Conservation (phyloP, 2,113 vertebrate genomes). For the Trematomus loennbergii region DNA sequence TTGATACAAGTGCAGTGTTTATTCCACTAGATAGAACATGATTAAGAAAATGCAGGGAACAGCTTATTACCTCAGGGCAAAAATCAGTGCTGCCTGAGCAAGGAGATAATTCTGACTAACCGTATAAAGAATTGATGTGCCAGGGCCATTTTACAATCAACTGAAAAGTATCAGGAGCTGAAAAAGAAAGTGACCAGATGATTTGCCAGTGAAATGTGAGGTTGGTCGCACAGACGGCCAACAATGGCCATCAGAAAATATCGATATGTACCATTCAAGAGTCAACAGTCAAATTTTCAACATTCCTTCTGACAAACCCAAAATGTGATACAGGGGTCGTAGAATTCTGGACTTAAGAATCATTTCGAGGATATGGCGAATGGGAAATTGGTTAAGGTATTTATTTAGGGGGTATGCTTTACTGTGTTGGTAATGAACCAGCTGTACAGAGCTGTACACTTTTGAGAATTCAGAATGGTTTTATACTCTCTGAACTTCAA, state of each 20-base stretch:
- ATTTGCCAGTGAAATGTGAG: slow-evolving; percentile 43
- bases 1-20: too few species aligned
- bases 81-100: too few species aligned
- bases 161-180: neutral
- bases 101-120: too few species aligned
- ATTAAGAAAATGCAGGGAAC: too few species aligned
- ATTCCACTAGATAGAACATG: too few species aligned
- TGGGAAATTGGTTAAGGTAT: slow-evolving; percentile 31
- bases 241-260: neutral
- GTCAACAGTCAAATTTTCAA: neutral
- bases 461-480: too few species aligned
- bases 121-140: too few species aligned
- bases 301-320: slow-evolving; percentile 6
- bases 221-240: slow-evolving; percentile 16
- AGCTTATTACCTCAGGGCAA: too few species aligned
- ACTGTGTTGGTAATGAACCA: slow-evolving; percentile 1
- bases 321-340: slow-evolving; percentile 30
- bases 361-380: slow-evolving; percentile 23
- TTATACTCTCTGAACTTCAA: too few species aligned
- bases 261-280: neutral
- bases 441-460: too few species aligned
- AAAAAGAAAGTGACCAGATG: slow-evolving; percentile 3
- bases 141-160: neutral
- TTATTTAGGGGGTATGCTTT: slow-evolving; percentile 53
- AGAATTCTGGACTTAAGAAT: slow-evolving; percentile 29